Percentiles rank a stretch among this genome's conserved stretches.
Evolutionary conservation across 2,797 vertebrate species (phyloP).

Genomic region (Sternarchorhynchus goeldii): DNA sequence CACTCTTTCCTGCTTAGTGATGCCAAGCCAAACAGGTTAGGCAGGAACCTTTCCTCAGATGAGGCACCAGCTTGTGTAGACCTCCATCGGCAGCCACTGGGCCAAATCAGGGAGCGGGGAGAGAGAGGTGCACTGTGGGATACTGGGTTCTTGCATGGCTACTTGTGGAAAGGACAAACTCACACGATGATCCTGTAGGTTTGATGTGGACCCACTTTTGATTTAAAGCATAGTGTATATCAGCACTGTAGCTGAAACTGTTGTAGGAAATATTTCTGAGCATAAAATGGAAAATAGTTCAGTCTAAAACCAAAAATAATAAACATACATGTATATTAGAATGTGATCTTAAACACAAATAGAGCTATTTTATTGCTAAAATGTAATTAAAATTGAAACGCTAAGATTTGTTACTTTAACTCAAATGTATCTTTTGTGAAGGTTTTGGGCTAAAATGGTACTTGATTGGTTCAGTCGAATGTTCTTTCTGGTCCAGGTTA

Average conservation of each 20-base stretch:
- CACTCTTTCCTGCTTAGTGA: slow-evolving; percentile 50
- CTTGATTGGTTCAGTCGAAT: too few relatives aligned
- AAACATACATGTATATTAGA: too few relatives aligned
- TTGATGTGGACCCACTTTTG: slow-evolving; percentile 62
- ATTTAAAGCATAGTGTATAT: slow-evolving; percentile 34
- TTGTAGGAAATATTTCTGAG: not conserved
- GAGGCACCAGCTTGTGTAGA: slow-evolving; percentile 50
- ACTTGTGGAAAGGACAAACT: slow-evolving; percentile 62
- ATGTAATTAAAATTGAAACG: too few relatives aligned
- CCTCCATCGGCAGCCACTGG: slow-evolving; percentile 50
- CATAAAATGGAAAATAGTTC: too few relatives aligned
- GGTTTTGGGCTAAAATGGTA: not conserved
- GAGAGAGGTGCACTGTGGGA: slow-evolving; percentile 67
- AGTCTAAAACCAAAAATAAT: too few relatives aligned
- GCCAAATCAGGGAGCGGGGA: slow-evolving; percentile 28
- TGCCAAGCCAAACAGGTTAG: slow-evolving; percentile 73
- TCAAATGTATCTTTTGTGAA: not conserved
- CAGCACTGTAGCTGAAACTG: slow-evolving; percentile 10
- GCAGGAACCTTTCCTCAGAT: slow-evolving; percentile 64
- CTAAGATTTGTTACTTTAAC: too few relatives aligned
- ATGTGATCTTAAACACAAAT: too few relatives aligned
- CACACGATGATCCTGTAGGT: slow-evolving; percentile 53
- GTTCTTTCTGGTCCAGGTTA: not conserved
- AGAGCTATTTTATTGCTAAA: too few relatives aligned
- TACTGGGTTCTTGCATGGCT: slow-evolving; percentile 50